Evolutionary conservation across 2,113 vertebrate genomes (phyloP).

Genomic region (Ramphastos sulfuratus): DNA sequence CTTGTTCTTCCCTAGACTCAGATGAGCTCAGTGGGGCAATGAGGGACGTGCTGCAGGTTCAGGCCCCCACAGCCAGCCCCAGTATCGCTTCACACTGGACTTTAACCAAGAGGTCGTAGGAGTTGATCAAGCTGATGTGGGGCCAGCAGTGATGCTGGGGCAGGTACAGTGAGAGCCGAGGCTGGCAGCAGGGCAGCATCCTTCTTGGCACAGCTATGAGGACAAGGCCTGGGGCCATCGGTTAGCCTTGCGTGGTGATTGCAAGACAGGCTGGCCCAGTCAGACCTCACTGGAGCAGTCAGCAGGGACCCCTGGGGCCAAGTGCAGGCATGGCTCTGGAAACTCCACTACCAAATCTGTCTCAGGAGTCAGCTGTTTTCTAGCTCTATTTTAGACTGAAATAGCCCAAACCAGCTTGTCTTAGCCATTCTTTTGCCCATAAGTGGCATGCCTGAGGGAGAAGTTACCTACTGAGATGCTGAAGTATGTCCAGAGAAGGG

Average conservation of each 20-base stretch:
- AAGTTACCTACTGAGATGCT: not conserved
- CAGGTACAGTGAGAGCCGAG: not conserved
- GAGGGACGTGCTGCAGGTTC: not conserved
- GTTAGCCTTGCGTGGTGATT: not conserved
- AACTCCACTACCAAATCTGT: not conserved
- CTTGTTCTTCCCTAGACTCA: not conserved
- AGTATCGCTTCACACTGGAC: rapidly evolving
- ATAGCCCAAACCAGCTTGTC: not conserved
- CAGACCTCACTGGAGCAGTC: not conserved
- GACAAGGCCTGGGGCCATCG: not conserved
- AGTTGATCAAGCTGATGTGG: rapidly evolving
- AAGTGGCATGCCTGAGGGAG: not conserved
- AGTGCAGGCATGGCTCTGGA: not conserved
- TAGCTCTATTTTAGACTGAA: not conserved
- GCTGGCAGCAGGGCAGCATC: not conserved
- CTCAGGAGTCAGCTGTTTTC: not conserved
- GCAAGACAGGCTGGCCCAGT: not conserved
- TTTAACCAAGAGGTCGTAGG: not conserved
- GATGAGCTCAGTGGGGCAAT: rapidly evolving
- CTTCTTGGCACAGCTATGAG: not conserved
- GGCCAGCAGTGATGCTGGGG: rapidly evolving
- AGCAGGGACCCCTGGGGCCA: not conserved
- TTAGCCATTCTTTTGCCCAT: not conserved
- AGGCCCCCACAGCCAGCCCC: not conserved
- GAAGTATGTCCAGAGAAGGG: too few species aligned